A percentile compares a stretch with the other conserved stretches of the same genome.
Evolutionary conservation across 1,140 invertebrate species (phyloP).

Genomic region (Drosophila fuyamai): DNA sequence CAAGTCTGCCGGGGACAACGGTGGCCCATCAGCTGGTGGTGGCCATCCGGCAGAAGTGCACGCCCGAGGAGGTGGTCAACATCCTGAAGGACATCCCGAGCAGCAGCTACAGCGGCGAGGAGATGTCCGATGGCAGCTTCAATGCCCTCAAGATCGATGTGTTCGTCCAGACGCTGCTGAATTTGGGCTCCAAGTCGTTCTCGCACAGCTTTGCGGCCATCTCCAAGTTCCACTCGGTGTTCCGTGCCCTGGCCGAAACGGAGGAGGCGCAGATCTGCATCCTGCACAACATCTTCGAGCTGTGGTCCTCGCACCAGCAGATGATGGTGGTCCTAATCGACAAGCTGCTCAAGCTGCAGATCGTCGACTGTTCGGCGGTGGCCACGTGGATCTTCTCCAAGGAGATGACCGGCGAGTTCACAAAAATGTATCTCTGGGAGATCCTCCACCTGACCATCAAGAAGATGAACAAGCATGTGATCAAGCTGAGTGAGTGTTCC

Average conservation of each 20-base stretch:
- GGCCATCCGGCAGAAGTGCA: conserved; percentile 94
- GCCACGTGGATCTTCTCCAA: conserved; percentile 99
- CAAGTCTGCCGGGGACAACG: conserved; percentile 91
- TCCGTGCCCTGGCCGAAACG: conserved; percentile 95
- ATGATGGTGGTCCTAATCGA: conserved; percentile 98
- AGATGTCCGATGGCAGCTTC: conserved; percentile 88
- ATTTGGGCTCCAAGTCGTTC: conserved; percentile 97
- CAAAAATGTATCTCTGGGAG: conserved; percentile 98
- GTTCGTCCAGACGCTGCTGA: conserved; percentile 97
- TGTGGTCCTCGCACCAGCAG: conserved; percentile 98
- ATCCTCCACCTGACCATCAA: conserved; percentile 97
- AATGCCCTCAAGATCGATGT: conserved; percentile 98
- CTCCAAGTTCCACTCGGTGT: conserved; percentile 97
- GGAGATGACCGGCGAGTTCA: conserved; percentile 97
- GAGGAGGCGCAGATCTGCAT: conserved; percentile 98
- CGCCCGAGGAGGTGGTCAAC: conserved; percentile 95
- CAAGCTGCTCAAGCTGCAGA: conserved; percentile 98
- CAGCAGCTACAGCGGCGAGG: conserved; percentile 90
- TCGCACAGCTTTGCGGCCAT: conserved; percentile 99
- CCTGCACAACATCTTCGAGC: conserved; percentile 95
- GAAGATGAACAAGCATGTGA: conserved; percentile 98
- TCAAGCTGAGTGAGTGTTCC: conserved; percentile 88
- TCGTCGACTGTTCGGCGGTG: conserved; percentile 98
- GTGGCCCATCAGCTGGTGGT: conserved; percentile 94
- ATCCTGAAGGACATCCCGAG: conserved; percentile 94